Conservation (phyloP, 2,797 vertebrate species). For the Rhinichthys osculus region DNA sequence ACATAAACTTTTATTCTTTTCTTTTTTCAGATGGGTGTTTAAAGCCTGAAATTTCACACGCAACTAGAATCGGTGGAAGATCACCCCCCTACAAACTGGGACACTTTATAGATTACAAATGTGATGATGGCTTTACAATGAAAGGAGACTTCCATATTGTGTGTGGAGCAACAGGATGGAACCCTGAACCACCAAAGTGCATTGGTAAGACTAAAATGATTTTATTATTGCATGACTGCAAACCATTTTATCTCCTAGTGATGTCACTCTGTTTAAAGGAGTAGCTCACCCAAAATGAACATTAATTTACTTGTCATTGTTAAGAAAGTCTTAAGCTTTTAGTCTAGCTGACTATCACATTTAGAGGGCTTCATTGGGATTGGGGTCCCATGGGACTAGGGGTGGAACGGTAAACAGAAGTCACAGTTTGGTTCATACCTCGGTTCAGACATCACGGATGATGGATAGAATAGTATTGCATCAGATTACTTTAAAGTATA, state of each 20-base stretch:
- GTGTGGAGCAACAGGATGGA: slow-evolving; percentile 43
- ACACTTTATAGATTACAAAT: not conserved
- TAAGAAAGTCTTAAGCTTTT: not conserved
- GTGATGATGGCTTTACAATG: not conserved
- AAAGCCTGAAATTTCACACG: not conserved
- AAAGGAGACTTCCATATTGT: rapidly evolving
- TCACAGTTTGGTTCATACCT: no score
- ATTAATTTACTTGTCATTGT: not conserved
- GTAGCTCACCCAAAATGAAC: not conserved
- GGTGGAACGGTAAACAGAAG: no score
- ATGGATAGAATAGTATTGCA: no score
- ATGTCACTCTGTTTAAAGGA: not conserved
- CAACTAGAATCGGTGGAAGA: not conserved
- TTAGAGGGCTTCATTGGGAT: no score
- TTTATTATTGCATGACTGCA: not conserved
- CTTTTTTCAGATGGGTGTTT: slow-evolving; percentile 19
- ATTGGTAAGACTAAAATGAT: slow-evolving; percentile 34
- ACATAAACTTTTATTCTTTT: not conserved
- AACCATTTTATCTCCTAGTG: not conserved
- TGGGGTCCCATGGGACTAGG: no score
- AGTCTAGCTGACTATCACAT: not conserved
- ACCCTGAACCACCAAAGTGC: slow-evolving; percentile 24
- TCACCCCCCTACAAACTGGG: slow-evolving; percentile 30
- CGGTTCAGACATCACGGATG: no score
- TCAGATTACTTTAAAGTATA: no score